These are phyloP conservation scores for Poecile atricapillus DNA, from an alignment of 2,113 vertebrate species.

Conservation along the genomic window DNA sequence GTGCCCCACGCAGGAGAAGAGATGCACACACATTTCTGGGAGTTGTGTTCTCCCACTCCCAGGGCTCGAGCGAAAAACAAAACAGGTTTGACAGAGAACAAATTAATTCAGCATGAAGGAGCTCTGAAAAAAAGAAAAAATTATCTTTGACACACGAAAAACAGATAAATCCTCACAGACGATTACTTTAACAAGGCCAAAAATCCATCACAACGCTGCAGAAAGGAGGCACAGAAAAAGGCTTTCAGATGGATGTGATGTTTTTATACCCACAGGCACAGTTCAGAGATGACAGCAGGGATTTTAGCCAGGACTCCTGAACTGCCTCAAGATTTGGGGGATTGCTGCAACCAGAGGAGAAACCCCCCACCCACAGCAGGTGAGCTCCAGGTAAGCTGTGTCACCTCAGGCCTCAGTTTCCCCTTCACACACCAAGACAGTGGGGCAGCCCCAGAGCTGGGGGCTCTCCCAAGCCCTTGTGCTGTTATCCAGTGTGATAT, in stretches of 20 bases:
- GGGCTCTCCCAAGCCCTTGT: not conserved
- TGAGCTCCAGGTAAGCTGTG: not conserved
- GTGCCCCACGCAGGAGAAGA: slow-evolving; percentile 27
- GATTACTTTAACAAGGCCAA: not conserved
- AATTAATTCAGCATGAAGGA: slow-evolving; percentile 23
- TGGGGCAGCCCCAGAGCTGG: not conserved
- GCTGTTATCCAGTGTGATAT: rapidly evolving
- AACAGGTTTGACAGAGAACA: slow-evolving; percentile 27
- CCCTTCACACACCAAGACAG: not conserved
- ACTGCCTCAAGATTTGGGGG: not conserved
- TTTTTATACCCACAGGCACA: not conserved
- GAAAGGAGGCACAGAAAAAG: not conserved
- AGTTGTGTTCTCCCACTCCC: not conserved
- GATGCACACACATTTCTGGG: not conserved
- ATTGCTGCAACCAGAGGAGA: not conserved
- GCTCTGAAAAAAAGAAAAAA: not conserved
- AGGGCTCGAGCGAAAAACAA: not conserved
- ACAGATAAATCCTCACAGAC: not conserved
- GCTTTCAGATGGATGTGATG: not conserved
- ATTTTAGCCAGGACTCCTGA: not conserved
- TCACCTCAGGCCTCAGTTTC: not conserved
- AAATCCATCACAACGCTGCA: not conserved
- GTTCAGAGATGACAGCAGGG: not conserved
- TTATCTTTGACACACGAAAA: not conserved
- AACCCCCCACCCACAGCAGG: not conserved